These are phyloP conservation scores for Caradrina kadenii DNA, from an alignment of 2,888 invertebrate genomes.

Conservation along the genomic window DNA sequence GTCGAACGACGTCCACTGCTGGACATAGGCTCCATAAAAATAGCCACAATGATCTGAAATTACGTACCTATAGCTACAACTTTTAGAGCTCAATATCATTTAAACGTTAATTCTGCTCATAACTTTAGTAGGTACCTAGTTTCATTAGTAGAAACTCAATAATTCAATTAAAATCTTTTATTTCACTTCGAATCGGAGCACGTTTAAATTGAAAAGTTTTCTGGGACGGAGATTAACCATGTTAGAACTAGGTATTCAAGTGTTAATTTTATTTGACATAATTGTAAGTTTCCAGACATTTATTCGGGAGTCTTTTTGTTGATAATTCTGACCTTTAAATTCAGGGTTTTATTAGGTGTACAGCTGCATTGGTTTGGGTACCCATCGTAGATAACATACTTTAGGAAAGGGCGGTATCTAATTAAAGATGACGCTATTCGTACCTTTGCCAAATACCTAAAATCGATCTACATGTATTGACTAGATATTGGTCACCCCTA, in stretches of 20 bases:
- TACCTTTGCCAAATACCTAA: too few species aligned
- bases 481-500: too few species aligned
- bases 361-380: too few species aligned
- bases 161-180: slow-evolving; percentile 28
- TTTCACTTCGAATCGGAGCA: slow-evolving; percentile 25
- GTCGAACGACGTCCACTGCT: too few species aligned
- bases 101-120: not conserved
- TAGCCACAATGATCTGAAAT: too few species aligned
- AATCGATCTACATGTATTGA: too few species aligned
- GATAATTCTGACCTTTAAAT: slow-evolving; percentile 15
- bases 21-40: too few species aligned
- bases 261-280: slow-evolving; percentile 26
- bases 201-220: slow-evolving; percentile 37
- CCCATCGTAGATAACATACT: too few species aligned
- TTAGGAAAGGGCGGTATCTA: too few species aligned
- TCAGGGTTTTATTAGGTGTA: not conserved
- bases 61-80: not conserved
- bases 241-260: slow-evolving; percentile 36
- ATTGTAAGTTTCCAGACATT: slow-evolving; percentile 26
- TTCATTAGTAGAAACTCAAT: slow-evolving; percentile 19
- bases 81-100: not conserved
- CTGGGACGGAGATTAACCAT: slow-evolving; percentile 16
- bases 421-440: too few species aligned
- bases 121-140: slow-evolving; percentile 7
- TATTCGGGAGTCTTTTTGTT: not conserved